Base-by-base conservation (phyloP, 2,888 invertebrate genomes). In the Metallyticus violacea region DNA sequence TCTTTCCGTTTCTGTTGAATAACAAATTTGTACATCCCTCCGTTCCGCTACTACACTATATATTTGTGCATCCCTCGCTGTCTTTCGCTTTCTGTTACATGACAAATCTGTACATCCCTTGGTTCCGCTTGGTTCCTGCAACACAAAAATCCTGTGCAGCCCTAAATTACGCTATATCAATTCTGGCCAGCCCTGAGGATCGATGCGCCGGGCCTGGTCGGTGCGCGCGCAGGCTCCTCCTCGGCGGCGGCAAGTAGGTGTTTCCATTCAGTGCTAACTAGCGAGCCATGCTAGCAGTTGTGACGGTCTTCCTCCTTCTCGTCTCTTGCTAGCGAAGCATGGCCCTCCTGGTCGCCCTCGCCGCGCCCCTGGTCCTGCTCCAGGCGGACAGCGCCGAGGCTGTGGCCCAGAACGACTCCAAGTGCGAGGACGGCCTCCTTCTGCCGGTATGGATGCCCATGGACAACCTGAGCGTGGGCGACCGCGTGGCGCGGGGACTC, bases 371-470 rank as follows among this genome's bases (percentile, higher is more conserved):
- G 79, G 40, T 87, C 83, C 86, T 86, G 84, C 84, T 88, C 30
- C 25, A 76, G 78, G 29, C 83, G 79, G 29, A 79, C 22, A 76
- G 30, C 40, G 84, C 80, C 62, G 30, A 25, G 22, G 83, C 86
- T 9, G 85, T 62, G 77, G 87, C 81, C 85, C 28, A 77, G 28
- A 9, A 28, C 22, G 25, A 27, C 26, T n/a, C 26, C 7, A 40
- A 79, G 82, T 99, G 99, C 93, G 93, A 94, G 90, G 95, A 96
- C 85, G 99, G 99, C 80, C 93, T 99, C 88, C 90, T 99, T 89
- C 92, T 99, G 86, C 97, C 98, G 29, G 93, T 96, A 88, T 99
- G 99, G 99, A 91, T 91, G 89, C 99, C 99, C n/a, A 93, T 94
- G 90, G 95, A 95, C 62, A 95, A 96, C 92, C 94, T 98, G 85